Percentiles rank a stretch among this genome's conserved stretches.
phyloP scores from a whole-genome alignment of 2,888 invertebrate genomes.

The Drosophila robusta region DNA sequence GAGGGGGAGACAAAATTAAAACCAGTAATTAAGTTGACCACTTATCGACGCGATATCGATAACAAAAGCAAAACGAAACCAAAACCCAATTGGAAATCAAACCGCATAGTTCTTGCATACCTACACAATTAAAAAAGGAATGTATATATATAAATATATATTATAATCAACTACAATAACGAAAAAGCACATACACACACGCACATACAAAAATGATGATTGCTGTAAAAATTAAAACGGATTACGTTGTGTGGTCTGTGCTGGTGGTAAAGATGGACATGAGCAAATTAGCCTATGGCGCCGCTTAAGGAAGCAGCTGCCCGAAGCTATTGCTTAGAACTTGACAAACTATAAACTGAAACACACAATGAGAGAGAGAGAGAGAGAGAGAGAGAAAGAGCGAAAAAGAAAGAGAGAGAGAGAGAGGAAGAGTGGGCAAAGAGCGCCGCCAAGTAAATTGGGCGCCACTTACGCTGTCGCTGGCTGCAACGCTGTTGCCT shows the following conservation, averaged over 20 bases:
- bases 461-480: conserved; percentile 74
- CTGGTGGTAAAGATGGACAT: conserved; percentile 20
- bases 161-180: conserved; percentile 12
- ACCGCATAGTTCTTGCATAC: conserved; percentile 5
- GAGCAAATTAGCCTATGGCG: conserved; percentile 1
- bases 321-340: conserved; percentile 17
- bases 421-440: conserved; percentile 39
- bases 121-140: conserved; percentile 3
- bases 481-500: conserved; percentile 49
- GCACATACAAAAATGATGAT: conserved; percentile 1
- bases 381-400: conserved; percentile 26
- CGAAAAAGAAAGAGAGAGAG: conserved; percentile 28
- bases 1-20: not conserved
- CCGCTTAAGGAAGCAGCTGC: conserved; percentile 12
- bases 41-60: conserved; percentile 13
- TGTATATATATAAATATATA: not conserved
- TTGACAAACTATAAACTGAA: conserved; percentile 35
- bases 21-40: conserved; percentile 7
- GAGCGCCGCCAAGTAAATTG: conserved; percentile 25
- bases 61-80: conserved; percentile 36
- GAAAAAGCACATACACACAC: not conserved
- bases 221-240: conserved; percentile 15
- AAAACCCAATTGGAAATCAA: conserved; percentile 32
- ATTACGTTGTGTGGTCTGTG: conserved; percentile 17
- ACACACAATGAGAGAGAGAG: conserved; percentile 25